Percentiles rank a stretch among this genome's conserved stretches.
These are phyloP conservation scores for Caenorhabditis panamensis DNA, from an alignment of 2,888 invertebrate genomes.

Conservation along the genomic window DNA sequence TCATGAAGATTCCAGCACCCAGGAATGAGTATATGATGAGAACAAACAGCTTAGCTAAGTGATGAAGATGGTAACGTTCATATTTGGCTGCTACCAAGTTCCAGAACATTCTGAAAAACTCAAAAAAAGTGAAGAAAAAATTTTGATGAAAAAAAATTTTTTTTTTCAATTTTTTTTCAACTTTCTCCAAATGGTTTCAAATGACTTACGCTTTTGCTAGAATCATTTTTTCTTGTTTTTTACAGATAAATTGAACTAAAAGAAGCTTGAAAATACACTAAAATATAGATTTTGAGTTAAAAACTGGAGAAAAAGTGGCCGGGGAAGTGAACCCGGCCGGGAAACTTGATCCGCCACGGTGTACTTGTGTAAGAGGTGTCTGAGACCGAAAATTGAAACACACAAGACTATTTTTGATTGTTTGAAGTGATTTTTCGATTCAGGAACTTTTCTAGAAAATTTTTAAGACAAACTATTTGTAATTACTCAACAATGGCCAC, in stretches of 20 bases:
- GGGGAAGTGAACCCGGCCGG: neutral
- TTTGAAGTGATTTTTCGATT: neutral
- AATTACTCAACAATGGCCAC: too few relatives aligned
- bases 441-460: neutral
- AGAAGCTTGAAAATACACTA: neutral
- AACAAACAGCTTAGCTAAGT: conserved; percentile 68
- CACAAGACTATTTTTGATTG: neutral
- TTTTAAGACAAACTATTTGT: too few relatives aligned
- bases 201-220: neutral
- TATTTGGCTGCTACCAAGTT: conserved; percentile 73
- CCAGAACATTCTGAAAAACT: conserved; percentile 76
- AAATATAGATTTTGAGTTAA: neutral
- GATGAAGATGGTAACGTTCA: conserved; percentile 73
- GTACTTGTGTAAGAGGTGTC: neutral
- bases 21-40: conserved; percentile 74
- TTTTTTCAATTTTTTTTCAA: too few relatives aligned
- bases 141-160: too few relatives aligned
- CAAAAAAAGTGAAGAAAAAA: too few relatives aligned
- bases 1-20: conserved; percentile 74
- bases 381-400: neutral
- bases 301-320: too few relatives aligned
- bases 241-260: too few relatives aligned
- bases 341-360: neutral
- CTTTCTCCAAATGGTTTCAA: too few relatives aligned
- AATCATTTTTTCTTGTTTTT: neutral